Evolutionary conservation across 2,888 invertebrate species (phyloP), one percentile per base, ranked within the genome.

Genomic region (Parasteatoda lunata): DNA sequence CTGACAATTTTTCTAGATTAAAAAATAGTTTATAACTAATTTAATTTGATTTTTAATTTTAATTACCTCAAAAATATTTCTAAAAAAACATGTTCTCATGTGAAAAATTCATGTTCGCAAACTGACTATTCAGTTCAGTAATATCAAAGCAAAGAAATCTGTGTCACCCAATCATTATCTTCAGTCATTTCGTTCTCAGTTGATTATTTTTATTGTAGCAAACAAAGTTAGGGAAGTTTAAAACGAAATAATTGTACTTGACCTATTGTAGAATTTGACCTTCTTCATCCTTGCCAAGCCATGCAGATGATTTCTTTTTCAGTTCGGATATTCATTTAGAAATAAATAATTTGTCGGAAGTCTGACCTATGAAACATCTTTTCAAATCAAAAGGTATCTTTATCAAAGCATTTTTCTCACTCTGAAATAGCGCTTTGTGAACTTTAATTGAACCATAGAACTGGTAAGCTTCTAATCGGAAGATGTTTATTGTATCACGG

Each of bases 241-340:
- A 54, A 59, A 59, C 8, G 75, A 59, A 59, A 7, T 59, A 51
- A n/a, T 51, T 72, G 45, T 15, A 75, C 45, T 47, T 59, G 11
- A 45, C 45, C 47, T 30, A 59, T 47, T 45, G 47, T 54, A 73
- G 9, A 54, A 47, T 59, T 8, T 75, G 75, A 75, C 75, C 75
- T 75, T 75, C n/a, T 47, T 75, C 15, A 15, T 30, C 30, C 52
- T 13, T 47, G 9, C 0, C 45, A 54, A 75, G 47, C 59, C 59
- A 47, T 15, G 75, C 75, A 45, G 13, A 45, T 75, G 47, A 75
- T 9, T 70, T 47, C n/a, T 70, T 70, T 70, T 70, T 59, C n/a
- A 59, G 30, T 30, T 30, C 59, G 11, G n/a, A 13, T 59, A 9
- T 59, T 59, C 59, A 30, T 59, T n/a, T 59, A 59, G n/a, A n/a